Evolutionary conservation across 2,888 invertebrate genomes (phyloP), one percentile per base, ranked within the genome.

Genomic region (Encarsia formosa): DNA sequence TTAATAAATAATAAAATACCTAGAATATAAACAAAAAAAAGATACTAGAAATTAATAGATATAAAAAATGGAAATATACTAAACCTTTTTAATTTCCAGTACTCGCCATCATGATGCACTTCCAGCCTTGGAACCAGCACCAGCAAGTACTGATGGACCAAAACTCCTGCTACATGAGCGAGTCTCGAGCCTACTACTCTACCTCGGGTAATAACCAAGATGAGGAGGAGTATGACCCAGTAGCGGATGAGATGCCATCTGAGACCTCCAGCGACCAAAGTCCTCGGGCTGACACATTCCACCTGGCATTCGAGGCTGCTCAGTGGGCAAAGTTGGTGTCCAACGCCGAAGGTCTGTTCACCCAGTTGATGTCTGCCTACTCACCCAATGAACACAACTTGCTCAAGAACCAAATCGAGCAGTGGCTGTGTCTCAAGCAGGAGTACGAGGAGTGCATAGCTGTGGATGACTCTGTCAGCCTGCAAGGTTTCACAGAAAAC

Each of bases 361-460:
- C 86, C 73, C 87, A 82, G 71, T 79, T 91, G 37, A 78, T 88
- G 42, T 79, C 81, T 15, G 78, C 81, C n/a, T 69, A 91, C 49
- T 81, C 84, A 11, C 85, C 86, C 47, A 76, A 81, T 54, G 88
- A 89, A 67, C 81, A 85, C 59, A 32, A 40, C 22, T 37, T 50
- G 24, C 45, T 56, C 9, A 56, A 56, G 48, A 87, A 86, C 65
- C 88, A 88, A 74, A 84, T 86, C 39, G 82, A 87, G 66, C 86
- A 88, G 61, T 91, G 91, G 91, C 75, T 91, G 16, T 88, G 87
- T 64, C 76, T 90, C 56, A 91, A 91, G 67, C 89, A 90, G 61
- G 91, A 91, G 73, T 91, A 89, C 73, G 89, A 91, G 71, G 90
- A 91, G 67, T 90, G 90, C 68, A 78, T 87, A 40, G 82, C 81